Conservation (phyloP, 2,888 invertebrate species). For the Drosophila anceps region DNA sequence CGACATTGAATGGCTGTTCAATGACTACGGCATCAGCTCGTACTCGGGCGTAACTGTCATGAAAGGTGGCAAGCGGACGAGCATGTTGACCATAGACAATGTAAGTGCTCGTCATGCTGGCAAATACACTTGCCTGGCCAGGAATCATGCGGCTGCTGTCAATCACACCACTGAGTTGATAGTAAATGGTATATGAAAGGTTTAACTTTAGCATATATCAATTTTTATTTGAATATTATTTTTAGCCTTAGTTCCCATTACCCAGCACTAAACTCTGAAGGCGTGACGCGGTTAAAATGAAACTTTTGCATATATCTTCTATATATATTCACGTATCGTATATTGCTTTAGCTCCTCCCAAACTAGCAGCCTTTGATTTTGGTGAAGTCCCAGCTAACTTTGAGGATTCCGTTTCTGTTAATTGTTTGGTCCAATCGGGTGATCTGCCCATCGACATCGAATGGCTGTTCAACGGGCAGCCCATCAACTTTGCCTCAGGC, state of each 20-base stretch:
- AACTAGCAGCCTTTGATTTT: constrained; percentile 91
- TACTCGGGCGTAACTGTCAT: constrained; percentile 86
- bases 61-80: constrained; percentile 88
- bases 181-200: constrained; percentile 88
- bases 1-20: constrained; percentile 90
- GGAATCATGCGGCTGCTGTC: constrained; percentile 89
- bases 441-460: constrained; percentile 88
- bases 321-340: not conserved
- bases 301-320: not conserved
- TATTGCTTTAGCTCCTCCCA: constrained; percentile 88
- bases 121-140: constrained; percentile 90
- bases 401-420: constrained; percentile 89
- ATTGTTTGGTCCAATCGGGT: constrained; percentile 90
- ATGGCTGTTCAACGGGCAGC: constrained; percentile 88
- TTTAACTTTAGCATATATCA: not conserved
- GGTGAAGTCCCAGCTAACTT: constrained; percentile 90
- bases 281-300: not conserved
- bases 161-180: constrained; percentile 89
- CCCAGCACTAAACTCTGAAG: not conserved
- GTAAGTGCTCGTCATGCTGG: constrained; percentile 90
- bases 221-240: not conserved
- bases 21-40: constrained; percentile 81
- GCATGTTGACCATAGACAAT: constrained; percentile 88
- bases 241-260: constrained; percentile 4
- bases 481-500: constrained; percentile 85